A percentile compares a stretch with the other conserved stretches of the same genome.
Evolutionary conservation across 2,797 vertebrate genomes (phyloP).

Genomic region (Spondyliosoma cantharus): DNA sequence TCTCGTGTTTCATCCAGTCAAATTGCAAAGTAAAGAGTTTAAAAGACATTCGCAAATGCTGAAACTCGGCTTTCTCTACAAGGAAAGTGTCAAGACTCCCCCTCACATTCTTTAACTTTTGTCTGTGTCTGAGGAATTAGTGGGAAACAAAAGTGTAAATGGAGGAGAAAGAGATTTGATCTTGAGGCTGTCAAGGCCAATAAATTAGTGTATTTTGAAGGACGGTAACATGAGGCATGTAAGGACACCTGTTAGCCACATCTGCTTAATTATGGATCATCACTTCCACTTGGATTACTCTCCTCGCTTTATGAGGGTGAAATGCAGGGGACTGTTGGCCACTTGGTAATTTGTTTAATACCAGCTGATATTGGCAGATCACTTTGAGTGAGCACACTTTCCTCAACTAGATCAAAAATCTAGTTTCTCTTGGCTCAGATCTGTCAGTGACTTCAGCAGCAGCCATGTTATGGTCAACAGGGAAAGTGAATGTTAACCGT

Average conservation of each 20-base stretch:
- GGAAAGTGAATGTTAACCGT: constrained; percentile 40
- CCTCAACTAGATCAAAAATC: constrained; percentile 10
- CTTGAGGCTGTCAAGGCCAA: background rate
- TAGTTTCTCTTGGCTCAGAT: constrained; percentile 10
- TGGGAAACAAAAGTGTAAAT: constrained; percentile 23
- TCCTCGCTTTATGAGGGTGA: background rate
- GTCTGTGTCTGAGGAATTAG: constrained; percentile 34
- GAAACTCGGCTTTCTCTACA: background rate
- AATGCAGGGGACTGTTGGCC: constrained; percentile 44
- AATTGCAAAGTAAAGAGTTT: background rate
- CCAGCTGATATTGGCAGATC: constrained; percentile 33
- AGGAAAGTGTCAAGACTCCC: background rate
- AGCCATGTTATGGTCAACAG: constrained; percentile 42
- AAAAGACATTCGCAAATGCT: no score
- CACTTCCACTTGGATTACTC: constrained; percentile 20
- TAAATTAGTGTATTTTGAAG: constrained; percentile 20
- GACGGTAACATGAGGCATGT: background rate
- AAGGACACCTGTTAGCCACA: background rate
- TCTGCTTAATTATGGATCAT: constrained; percentile 9
- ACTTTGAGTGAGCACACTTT: constrained; percentile 1
- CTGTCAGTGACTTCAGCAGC: constrained; percentile 10
- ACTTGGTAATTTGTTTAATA: constrained; percentile 38
- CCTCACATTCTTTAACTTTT: background rate
- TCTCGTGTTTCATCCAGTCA: background rate
- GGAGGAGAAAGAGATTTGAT: constrained; percentile 29